Evolutionary conservation across 2,113 vertebrate genomes (phyloP).

Genomic region (Phylloscopus trochilus): DNA sequence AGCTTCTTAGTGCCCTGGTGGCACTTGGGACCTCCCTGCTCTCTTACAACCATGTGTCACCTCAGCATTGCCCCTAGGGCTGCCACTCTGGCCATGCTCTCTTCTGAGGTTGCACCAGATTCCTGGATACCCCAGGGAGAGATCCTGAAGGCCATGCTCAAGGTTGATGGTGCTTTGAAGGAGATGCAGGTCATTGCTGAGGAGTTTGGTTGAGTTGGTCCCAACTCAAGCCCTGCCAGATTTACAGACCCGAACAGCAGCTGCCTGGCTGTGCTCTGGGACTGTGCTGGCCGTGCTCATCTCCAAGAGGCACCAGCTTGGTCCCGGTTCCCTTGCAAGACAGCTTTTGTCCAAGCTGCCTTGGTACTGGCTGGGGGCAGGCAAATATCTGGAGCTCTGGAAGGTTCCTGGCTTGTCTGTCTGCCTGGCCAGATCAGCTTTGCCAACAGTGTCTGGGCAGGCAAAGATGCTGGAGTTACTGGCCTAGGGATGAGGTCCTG

Average conservation of each 20-base stretch:
- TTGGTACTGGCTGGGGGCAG: neutral
- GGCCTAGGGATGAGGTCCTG: neutral
- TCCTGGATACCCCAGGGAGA: neutral
- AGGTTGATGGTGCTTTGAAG: neutral
- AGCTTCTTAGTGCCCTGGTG: neutral
- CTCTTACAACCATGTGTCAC: fast-evolving
- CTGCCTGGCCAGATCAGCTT: neutral
- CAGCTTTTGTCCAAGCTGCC: neutral
- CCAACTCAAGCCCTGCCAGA: neutral
- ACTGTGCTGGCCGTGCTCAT: neutral
- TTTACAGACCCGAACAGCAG: neutral
- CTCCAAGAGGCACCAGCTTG: neutral
- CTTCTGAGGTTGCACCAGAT: fast-evolving
- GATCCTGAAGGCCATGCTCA: neutral
- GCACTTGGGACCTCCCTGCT: neutral
- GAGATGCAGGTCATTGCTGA: neutral
- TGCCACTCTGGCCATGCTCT: neutral
- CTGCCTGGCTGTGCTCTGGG: neutral
- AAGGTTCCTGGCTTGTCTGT: neutral
- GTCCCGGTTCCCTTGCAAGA: neutral
- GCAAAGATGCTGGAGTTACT: neutral
- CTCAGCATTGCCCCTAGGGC: neutral
- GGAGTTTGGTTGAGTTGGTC: neutral
- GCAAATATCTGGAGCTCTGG: neutral
- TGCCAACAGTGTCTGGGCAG: neutral